Percentiles rank a stretch among this genome's conserved stretches.
These are phyloP conservation scores for Spinibarbus caldwelli DNA, from an alignment of 2,797 vertebrate species.

Conservation along the genomic window DNA sequence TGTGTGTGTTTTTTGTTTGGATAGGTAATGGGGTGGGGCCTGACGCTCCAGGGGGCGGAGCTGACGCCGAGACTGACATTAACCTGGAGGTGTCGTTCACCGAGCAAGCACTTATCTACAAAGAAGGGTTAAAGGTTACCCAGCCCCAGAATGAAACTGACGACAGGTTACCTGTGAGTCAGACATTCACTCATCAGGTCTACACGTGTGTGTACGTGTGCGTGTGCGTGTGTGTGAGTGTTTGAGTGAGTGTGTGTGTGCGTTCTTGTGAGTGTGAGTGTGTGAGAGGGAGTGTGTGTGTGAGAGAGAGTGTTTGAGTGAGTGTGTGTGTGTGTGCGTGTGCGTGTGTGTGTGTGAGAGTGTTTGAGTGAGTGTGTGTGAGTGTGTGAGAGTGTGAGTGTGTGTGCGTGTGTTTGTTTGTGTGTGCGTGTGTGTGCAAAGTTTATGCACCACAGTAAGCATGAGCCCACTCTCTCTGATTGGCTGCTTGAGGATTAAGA, in stretches of 20 bases:
- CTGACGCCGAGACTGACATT: conserved; percentile 82
- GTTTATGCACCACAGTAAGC: conserved; percentile 36
- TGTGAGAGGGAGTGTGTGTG: rapidly evolving
- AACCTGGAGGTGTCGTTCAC: conserved; percentile 93
- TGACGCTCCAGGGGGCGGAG: conserved; percentile 55
- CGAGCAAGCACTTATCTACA: conserved; percentile 89
- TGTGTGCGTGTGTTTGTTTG: too few species aligned
- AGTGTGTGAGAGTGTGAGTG: too few species aligned
- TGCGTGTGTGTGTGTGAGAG: too few species aligned
- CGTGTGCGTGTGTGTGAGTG: not conserved
- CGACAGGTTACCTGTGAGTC: conserved; percentile 87
- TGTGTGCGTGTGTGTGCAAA: not conserved
- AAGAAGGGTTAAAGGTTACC: conserved; percentile 77
- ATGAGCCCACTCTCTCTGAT: not conserved
- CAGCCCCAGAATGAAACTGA: conserved; percentile 71
- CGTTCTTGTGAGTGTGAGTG: too few species aligned
- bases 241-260: rapidly evolving
- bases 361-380: too few species aligned
- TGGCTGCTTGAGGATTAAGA: conserved; percentile 18
- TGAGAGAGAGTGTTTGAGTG: rapidly evolving
- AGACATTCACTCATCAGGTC: conserved; percentile 55
- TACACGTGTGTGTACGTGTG: not conserved
- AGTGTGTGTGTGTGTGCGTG: too few species aligned
- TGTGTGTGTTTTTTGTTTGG: conserved; percentile 10
- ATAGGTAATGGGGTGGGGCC: conserved; percentile 50